Conservation (phyloP, 2,888 invertebrate species). For the Scrobipalpa atriplicella region DNA sequence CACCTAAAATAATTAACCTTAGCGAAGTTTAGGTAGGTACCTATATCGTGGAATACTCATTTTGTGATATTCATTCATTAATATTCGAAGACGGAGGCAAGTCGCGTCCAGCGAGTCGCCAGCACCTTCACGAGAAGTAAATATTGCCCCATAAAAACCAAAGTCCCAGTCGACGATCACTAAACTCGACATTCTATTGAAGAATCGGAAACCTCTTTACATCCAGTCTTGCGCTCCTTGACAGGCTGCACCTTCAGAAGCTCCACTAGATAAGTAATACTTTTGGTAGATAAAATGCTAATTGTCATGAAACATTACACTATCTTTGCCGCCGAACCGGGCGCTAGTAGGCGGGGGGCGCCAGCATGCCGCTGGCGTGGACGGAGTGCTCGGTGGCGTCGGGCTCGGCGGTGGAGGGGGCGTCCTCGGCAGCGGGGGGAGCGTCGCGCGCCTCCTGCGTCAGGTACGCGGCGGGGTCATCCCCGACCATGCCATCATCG, state of each 20-base stretch:
- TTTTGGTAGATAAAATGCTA: constrained; percentile 75
- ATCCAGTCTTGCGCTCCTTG: constrained; percentile 57
- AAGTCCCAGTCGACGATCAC: constrained; percentile 59
- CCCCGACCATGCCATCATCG: constrained; percentile 79
- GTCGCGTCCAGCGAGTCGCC: constrained; percentile 75
- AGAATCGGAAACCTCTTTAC: constrained; percentile 63
- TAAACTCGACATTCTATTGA: constrained; percentile 47
- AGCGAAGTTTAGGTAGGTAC: constrained; percentile 62
- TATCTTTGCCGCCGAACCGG: constrained; percentile 52
- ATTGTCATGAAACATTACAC: constrained; percentile 49
- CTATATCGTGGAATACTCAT: constrained; percentile 67
- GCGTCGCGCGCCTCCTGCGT: constrained; percentile 65
- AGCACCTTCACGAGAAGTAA: constrained; percentile 71
- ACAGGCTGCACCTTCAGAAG: constrained; percentile 58
- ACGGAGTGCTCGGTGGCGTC: constrained; percentile 82
- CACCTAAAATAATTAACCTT: constrained; percentile 56
- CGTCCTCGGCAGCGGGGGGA: constrained; percentile 73
- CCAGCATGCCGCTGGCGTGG: constrained; percentile 82
- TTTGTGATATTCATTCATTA: constrained; percentile 61
- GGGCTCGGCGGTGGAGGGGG: constrained; percentile 83
- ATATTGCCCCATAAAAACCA: constrained; percentile 68
- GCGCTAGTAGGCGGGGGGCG: constrained; percentile 77
- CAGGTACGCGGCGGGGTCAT: constrained; percentile 80
- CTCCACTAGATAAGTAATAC: constrained; percentile 66
- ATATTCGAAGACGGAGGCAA: constrained; percentile 77